phyloP scores from a whole-genome alignment of 2,888 invertebrate genomes.

The Cosmia pyralina region DNA sequence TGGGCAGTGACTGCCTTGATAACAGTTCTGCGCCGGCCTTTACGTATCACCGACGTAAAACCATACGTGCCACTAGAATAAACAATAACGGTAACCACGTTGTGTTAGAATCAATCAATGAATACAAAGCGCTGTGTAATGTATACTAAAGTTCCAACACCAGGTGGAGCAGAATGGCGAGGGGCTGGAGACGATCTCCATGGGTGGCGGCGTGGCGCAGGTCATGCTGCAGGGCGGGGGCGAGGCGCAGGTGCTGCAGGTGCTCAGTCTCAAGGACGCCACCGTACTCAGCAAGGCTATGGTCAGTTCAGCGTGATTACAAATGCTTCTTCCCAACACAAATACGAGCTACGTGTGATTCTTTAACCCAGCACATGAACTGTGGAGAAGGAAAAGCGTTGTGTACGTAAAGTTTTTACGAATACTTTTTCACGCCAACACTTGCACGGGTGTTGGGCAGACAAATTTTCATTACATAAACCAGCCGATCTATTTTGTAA shows the following conservation, averaged over 20 bases:
- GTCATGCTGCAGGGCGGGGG: conserved; percentile 93
- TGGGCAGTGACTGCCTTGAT: too few relatives aligned
- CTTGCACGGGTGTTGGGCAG: too few relatives aligned
- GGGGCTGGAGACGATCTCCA: conserved; percentile 93
- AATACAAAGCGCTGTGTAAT: conserved; percentile 35
- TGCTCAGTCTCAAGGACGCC: conserved; percentile 96
- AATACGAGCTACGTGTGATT: too few relatives aligned
- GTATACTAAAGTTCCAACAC: conserved; percentile 29
- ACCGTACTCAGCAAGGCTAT: conserved; percentile 95
- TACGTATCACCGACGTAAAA: neutral
- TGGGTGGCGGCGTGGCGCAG: conserved; percentile 94
- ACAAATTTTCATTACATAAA: neutral
- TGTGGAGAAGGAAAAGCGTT: too few relatives aligned
- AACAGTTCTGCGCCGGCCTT: neutral
- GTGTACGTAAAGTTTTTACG: too few relatives aligned
- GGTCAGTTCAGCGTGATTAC: conserved; percentile 76
- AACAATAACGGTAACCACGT: neutral
- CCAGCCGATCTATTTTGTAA: neutral
- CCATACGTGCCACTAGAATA: neutral
- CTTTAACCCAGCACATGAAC: too few relatives aligned
- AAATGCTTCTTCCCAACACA: neutral
- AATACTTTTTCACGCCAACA: too few relatives aligned
- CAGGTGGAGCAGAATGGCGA: conserved; percentile 95
- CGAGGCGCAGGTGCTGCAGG: conserved; percentile 95
- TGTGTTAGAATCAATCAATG: neutral